Conservation (phyloP, 2,888 invertebrate genomes). For the Drosophila ustulata region DNA sequence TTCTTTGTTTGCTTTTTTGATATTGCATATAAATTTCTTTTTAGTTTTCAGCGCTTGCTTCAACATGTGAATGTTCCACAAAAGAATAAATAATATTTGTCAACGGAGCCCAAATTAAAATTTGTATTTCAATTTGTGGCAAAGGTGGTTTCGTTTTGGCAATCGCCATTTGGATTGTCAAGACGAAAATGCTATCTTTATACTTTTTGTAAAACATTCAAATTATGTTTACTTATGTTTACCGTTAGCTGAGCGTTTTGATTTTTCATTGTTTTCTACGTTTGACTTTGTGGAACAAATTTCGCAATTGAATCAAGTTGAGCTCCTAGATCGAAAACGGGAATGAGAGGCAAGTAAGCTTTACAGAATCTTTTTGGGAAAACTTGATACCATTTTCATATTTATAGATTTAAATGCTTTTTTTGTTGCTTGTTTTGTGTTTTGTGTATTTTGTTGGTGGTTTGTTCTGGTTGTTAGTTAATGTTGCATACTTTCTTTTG, state of each 20-base stretch:
- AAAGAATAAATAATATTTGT: slow-evolving; percentile 65
- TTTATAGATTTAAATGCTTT: slow-evolving; percentile 59
- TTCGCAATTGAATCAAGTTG: slow-evolving; percentile 85
- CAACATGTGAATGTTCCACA: slow-evolving; percentile 85
- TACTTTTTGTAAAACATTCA: slow-evolving; percentile 78
- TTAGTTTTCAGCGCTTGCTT: slow-evolving; percentile 83
- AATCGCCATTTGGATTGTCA: slow-evolving; percentile 49
- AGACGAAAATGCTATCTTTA: slow-evolving; percentile 61
- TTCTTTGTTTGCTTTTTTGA: slow-evolving; percentile 47
- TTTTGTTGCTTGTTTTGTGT: slow-evolving; percentile 47
- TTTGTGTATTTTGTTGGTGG: slow-evolving; percentile 58
- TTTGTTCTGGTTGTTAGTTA: slow-evolving; percentile 75
- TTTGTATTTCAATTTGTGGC: slow-evolving; percentile 67
- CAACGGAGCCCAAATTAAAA: slow-evolving; percentile 62
- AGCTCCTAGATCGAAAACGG: slow-evolving; percentile 85
- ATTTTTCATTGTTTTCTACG: slow-evolving; percentile 23
- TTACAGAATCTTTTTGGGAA: slow-evolving; percentile 85
- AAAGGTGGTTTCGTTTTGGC: slow-evolving; percentile 64
- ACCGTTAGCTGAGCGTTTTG: slow-evolving; percentile 42
- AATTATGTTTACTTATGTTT: slow-evolving; percentile 42
- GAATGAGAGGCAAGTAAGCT: slow-evolving; percentile 85
- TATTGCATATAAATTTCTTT: slow-evolving; percentile 54
- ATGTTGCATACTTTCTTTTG: slow-evolving; percentile 79
- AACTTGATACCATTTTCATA: slow-evolving; percentile 84
- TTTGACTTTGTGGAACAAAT: slow-evolving; percentile 83